Evolutionary conservation across 2,888 invertebrate species (phyloP).

Genomic region (Branchipolynoe longqiensis): DNA sequence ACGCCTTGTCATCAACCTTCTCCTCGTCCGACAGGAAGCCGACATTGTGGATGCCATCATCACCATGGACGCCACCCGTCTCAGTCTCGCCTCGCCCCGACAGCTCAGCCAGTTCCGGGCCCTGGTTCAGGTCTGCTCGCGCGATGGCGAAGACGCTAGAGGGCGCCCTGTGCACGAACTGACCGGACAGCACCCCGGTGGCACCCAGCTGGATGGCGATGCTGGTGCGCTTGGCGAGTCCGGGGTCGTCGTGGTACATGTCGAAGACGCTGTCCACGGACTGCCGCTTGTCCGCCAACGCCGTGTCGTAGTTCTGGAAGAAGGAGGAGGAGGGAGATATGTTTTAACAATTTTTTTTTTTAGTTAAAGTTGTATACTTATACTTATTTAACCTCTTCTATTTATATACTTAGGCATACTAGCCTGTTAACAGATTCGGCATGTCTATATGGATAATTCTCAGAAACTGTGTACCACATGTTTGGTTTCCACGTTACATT

Average conservation of each 20-base stretch:
- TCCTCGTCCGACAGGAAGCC: too few species aligned
- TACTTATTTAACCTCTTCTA: background rate
- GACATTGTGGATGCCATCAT: too few species aligned
- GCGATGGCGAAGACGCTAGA: constrained; percentile 16
- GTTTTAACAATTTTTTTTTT: background rate
- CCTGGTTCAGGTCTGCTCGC: too few species aligned
- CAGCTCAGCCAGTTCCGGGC: too few species aligned
- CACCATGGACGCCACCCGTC: too few species aligned
- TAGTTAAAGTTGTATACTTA: background rate
- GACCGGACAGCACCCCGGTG: background rate
- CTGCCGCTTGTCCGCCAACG: background rate
- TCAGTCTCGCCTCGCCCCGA: too few species aligned
- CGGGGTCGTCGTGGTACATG: constrained; percentile 15
- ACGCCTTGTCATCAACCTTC: background rate
- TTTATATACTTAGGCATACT: background rate
- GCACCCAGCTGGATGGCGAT: constrained; percentile 16
- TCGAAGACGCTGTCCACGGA: constrained; percentile 29
- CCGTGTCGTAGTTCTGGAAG: background rate
- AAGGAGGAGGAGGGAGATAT: background rate
- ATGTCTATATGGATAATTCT: too few species aligned
- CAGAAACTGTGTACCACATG: too few species aligned
- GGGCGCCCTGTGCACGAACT: background rate
- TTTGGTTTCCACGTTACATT: too few species aligned
- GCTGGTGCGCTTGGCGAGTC: background rate
- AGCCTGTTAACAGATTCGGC: too few species aligned